Conservation (phyloP, 2,113 vertebrate genomes). For the Aegotheles bennettii region DNA sequence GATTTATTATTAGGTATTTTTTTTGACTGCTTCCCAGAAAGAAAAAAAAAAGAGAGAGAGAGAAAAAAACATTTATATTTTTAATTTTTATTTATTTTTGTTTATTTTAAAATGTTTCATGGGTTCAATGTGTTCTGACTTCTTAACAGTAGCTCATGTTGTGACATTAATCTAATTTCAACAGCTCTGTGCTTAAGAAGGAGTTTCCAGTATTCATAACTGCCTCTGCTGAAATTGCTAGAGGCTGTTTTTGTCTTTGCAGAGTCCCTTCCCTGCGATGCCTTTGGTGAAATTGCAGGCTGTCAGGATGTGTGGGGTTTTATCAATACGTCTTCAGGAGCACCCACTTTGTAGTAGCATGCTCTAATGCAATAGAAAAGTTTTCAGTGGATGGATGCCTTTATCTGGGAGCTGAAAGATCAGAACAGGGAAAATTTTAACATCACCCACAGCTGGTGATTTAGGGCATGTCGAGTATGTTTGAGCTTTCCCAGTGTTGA, state of each 20-base stretch:
- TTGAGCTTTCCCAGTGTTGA: not conserved
- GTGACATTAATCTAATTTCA: not conserved
- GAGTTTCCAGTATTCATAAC: not conserved
- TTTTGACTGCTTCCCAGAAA: not conserved
- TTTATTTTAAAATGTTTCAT: not conserved
- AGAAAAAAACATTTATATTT: not conserved
- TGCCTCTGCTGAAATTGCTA: not conserved
- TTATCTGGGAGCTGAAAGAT: not conserved
- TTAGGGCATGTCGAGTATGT: not conserved
- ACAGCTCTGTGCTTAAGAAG: not conserved
- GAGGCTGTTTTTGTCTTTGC: not conserved
- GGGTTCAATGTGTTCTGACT: not conserved
- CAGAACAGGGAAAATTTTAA: not conserved
- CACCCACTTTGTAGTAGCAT: not conserved
- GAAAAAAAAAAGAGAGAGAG: too few species aligned
- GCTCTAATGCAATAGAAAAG: not conserved
- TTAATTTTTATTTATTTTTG: not conserved
- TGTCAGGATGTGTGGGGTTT: not conserved
- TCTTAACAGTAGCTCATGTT: not conserved
- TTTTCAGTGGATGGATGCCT: not conserved
- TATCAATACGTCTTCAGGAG: not conserved
- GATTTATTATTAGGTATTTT: fast-evolving
- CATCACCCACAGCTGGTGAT: not conserved
- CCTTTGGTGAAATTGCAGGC: not conserved
- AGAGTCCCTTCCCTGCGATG: not conserved